phyloP scores from a whole-genome alignment of 2,797 vertebrate species.

The Hozukius guyotensis region DNA sequence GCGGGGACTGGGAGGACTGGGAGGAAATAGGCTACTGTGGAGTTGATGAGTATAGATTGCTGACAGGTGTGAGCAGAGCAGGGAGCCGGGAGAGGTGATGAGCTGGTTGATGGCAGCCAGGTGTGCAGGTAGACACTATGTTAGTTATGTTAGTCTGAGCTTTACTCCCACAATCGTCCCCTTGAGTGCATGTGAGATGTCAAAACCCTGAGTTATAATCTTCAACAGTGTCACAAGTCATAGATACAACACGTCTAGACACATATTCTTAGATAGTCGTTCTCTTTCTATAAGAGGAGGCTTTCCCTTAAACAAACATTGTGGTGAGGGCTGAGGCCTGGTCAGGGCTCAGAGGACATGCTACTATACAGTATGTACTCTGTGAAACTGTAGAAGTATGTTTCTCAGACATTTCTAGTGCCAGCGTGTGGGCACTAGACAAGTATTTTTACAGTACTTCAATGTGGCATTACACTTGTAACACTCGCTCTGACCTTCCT shows the following conservation, averaged over 20 bases:
- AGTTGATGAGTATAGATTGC: rapidly evolving
- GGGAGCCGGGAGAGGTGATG: too few relatives aligned
- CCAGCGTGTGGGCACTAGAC: background rate
- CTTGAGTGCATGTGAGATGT: background rate
- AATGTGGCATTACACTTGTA: background rate
- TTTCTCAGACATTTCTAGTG: background rate
- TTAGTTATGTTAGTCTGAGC: background rate
- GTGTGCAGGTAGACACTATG: too few relatives aligned
- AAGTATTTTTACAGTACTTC: background rate
- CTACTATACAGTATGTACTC: background rate
- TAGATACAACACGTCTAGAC: slow-evolving; percentile 9
- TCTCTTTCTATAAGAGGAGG: background rate
- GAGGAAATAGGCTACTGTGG: background rate
- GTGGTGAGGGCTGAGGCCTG: background rate
- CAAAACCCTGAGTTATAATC: slow-evolving; percentile 2
- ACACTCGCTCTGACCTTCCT: background rate
- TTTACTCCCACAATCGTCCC: background rate
- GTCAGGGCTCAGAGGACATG: background rate
- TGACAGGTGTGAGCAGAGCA: background rate
- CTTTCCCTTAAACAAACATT: slow-evolving; percentile 9
- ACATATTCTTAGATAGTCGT: background rate
- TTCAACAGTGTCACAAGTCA: slow-evolving; percentile 3
- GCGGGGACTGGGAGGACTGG: background rate
- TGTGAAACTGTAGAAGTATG: background rate
- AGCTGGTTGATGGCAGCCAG: too few relatives aligned